Evolutionary conservation across 2,888 invertebrate species (phyloP).

Genomic region (Chouioia cunea): DNA sequence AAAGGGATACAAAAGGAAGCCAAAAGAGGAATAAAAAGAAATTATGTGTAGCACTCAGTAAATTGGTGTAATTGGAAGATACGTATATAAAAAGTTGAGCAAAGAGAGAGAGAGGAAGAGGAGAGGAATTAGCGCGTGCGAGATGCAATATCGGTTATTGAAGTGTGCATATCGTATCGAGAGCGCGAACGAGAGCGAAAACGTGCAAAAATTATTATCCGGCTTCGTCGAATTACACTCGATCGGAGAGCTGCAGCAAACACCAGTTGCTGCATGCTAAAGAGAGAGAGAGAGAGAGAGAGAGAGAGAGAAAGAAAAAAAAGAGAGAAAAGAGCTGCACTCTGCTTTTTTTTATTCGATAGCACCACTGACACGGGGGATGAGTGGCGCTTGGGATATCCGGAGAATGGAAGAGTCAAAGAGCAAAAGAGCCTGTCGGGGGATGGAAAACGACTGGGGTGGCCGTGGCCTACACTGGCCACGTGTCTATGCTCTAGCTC

Average conservation of each 20-base stretch:
- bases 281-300: no score
- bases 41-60: no score
- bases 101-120: constrained; percentile 40
- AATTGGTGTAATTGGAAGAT: no score
- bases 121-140: constrained; percentile 34
- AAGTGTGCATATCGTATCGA: constrained; percentile 11
- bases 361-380: constrained; percentile 24
- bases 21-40: constrained; percentile 43
- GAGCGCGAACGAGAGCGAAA: constrained; percentile 29
- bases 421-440: constrained; percentile 8
- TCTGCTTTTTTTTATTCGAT: constrained; percentile 31
- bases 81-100: neutral
- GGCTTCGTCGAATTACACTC: constrained; percentile 37
- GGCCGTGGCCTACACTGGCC: constrained; percentile 12
- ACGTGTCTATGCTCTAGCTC: constrained; percentile 5
- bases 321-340: neutral
- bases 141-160: constrained; percentile 45
- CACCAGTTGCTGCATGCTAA: constrained; percentile 53
- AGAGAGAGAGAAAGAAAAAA: no score
- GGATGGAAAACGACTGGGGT: constrained; percentile 17
- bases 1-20: neutral
- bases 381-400: constrained; percentile 29
- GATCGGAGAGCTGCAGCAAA: constrained; percentile 41
- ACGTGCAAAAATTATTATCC: constrained; percentile 34
- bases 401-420: constrained; percentile 26